Evolutionary conservation across 2,113 vertebrate genomes (phyloP), one percentile per base, ranked within the genome.

Genomic region (Haplochromis burtoni): DNA sequence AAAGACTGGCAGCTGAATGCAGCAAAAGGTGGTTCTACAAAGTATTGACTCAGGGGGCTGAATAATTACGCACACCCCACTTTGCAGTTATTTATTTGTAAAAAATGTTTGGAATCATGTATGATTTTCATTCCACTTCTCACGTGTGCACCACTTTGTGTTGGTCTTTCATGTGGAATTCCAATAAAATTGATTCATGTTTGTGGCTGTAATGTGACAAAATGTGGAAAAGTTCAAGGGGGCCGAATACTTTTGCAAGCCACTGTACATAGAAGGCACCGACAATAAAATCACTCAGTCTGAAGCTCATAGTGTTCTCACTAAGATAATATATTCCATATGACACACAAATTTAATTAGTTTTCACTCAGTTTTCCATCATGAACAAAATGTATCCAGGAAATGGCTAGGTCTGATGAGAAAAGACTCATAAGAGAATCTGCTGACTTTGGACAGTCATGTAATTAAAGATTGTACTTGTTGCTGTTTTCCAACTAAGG

Each of bases 221-320:
- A 59, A 59, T 16, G 55, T 59, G 8, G 0, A 0, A 59, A 55
- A 0, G 0, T 55, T 3, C 0, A 55, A 55, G 21, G 21, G 0
- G 54, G 21, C 54, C 1, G 0, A 55, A 55, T 14, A 26, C 54
- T 14, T 55, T 55, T 2, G 54, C 21, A 55, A 55, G 54, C 4
- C 0, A 8, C 54, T 55, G 21, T 55, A 59, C 85, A 81, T 80
- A n/a, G 13, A 6, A 16, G 10, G 7, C 38, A 66, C 40, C 51
- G 10, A 33, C 82, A 29, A 24, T 19, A n/a, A 42, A 29, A 83
- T 26, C 16, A 4, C 24, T 55, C 17, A 29, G 35, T 57, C 7
- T 66, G 19, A 40, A 6, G n/a, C 45, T 51, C 10, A 61, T 35
- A 10, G 35, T 21, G 24, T 42, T 79, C 14, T 71, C 16, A 5